Percentiles rank a stretch among this genome's conserved stretches.
Evolutionary conservation across 1,140 invertebrate species (phyloP).

Genomic region (Ditylenchus dipsaci): DNA sequence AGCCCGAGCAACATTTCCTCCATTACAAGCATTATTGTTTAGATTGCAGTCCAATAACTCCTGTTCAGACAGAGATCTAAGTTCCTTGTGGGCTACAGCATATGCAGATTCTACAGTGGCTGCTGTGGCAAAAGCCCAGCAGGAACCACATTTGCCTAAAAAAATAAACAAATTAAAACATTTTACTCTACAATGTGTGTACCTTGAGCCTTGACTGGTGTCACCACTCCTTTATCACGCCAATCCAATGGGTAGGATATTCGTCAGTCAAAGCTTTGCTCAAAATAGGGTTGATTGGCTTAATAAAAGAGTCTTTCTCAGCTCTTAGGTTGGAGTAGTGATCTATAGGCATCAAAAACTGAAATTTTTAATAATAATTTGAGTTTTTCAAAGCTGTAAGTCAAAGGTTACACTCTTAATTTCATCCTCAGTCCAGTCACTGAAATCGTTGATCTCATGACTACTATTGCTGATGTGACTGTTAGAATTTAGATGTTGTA

Average conservation of each 20-base stretch:
- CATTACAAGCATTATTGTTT: conserved; percentile 54
- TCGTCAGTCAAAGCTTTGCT: conserved; percentile 2
- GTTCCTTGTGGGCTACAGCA: conserved; percentile 38
- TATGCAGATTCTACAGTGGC: conserved; percentile 49
- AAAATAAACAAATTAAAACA: not conserved
- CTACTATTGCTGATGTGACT: conserved; percentile 13
- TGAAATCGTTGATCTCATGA: conserved; percentile 43
- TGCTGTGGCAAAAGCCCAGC: conserved; percentile 48
- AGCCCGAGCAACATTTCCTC: conserved; percentile 54
- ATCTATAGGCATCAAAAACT: conserved; percentile 45
- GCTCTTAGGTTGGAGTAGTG: conserved; percentile 18
- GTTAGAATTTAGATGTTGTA: conserved; percentile 24
- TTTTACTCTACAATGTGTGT: not conserved
- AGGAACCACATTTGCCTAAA: conserved; percentile 44
- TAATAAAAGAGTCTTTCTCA: conserved; percentile 30
- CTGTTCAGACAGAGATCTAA: conserved; percentile 54
- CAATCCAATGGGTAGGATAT: conserved; percentile 59
- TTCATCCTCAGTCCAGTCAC: conserved; percentile 47
- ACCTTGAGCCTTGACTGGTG: conserved; percentile 61
- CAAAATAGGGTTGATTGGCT: conserved; percentile 18
- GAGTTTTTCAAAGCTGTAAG: conserved; percentile 6
- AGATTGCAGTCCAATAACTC: conserved; percentile 56
- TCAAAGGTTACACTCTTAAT: conserved; percentile 28
- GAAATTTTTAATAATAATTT: not conserved
- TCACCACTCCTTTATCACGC: conserved; percentile 61